Evolutionary conservation across 2,113 vertebrate species (phyloP).

Genomic region (Maccullochella peelii): DNA sequence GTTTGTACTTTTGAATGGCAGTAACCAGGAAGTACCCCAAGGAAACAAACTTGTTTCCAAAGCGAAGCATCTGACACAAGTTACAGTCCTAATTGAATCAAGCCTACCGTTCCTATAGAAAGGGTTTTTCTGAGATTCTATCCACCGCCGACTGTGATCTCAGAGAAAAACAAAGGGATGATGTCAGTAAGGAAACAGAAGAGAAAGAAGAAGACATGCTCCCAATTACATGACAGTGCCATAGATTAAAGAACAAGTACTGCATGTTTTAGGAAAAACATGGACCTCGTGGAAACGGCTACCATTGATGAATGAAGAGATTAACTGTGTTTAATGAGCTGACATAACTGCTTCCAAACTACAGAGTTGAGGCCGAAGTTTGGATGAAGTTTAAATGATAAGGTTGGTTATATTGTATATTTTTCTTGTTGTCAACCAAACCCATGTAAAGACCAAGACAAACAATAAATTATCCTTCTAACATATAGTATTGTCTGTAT

Average conservation of each 20-base stretch:
- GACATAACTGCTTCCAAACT: constrained; percentile 18
- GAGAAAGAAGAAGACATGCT: constrained; percentile 45
- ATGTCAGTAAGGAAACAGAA: constrained; percentile 45
- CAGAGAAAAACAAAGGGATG: constrained; percentile 64
- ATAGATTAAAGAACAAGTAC: constrained; percentile 27
- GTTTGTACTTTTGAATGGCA: constrained; percentile 47
- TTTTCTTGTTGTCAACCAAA: constrained; percentile 11
- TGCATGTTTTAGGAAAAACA: constrained; percentile 2
- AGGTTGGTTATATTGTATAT: not conserved
- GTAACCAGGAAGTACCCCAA: constrained; percentile 62
- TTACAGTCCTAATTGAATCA: constrained; percentile 73
- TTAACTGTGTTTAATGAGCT: constrained; percentile 40
- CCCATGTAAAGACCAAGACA: not conserved
- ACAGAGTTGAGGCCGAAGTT: not conserved
- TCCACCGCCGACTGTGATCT: constrained; percentile 50
- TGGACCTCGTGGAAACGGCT: constrained; percentile 30
- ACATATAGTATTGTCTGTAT: not conserved
- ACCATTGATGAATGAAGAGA: constrained; percentile 35
- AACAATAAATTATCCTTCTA: not conserved
- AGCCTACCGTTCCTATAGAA: constrained; percentile 50
- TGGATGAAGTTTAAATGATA: not conserved
- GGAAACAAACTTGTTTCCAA: constrained; percentile 61
- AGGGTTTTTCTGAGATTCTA: constrained; percentile 55
- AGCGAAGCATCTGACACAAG: constrained; percentile 71
- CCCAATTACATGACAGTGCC: constrained; percentile 40